phyloP scores from a whole-genome alignment of 2,113 vertebrate species.

The Scolopax mira region DNA sequence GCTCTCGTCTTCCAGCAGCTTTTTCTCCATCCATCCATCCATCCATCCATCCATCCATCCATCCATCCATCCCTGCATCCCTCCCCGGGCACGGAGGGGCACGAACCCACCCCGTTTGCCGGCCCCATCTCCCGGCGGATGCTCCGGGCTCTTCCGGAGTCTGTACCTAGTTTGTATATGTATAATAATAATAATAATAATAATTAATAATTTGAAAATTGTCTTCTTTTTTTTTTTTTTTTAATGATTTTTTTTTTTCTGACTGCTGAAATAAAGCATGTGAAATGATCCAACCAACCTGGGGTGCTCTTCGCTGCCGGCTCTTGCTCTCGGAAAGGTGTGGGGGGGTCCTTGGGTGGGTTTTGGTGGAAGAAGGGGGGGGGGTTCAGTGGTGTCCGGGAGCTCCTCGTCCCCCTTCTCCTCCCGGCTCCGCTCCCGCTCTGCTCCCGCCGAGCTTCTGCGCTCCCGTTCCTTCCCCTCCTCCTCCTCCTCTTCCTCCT shows the following conservation, averaged over 20 bases:
- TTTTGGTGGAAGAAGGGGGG: too few species aligned
- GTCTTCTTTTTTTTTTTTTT: not conserved
- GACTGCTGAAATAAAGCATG: too few species aligned
- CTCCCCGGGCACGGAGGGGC: not conserved
- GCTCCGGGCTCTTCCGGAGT: not conserved
- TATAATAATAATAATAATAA: not conserved
- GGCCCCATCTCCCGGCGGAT: not conserved
- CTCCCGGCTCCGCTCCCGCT: too few species aligned
- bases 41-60: not conserved
- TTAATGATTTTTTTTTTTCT: not conserved
- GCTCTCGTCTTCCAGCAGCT: not conserved
- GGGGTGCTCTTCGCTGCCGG: too few species aligned
- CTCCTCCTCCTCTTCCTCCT: too few species aligned
- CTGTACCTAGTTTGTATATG: not conserved
- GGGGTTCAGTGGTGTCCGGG: too few species aligned
- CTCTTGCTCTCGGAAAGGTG: too few species aligned
- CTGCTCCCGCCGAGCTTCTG: too few species aligned
- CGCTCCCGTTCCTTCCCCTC: too few species aligned
- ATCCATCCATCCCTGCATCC: not conserved
- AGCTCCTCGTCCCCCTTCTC: too few species aligned
- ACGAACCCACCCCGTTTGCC: not conserved
- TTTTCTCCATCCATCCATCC: not conserved
- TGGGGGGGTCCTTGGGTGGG: too few species aligned
- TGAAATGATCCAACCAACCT: too few species aligned
- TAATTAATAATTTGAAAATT: not conserved